Base-by-base conservation (phyloP, 2,888 invertebrate species). In the Xylota sylvarum region DNA sequence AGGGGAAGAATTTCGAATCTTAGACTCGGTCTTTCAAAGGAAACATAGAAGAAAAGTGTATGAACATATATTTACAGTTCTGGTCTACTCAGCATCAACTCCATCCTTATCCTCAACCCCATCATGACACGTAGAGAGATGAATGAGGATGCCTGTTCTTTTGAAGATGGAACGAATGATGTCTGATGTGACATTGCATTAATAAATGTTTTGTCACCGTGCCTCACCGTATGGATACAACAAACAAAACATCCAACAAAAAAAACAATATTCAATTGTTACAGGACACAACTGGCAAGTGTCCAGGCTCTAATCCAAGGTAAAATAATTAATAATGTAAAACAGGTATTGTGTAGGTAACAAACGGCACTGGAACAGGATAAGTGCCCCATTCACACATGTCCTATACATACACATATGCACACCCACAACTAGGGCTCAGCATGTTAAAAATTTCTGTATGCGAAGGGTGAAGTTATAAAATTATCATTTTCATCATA, bases 401-500 rank as follows among this genome's bases (percentile, higher is more conserved):
- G 40, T 40, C 1, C 32, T 32, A 40, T 6, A 43, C 40, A 10
- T 1, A 37, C 9, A 23, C 23, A 43, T n/a, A 10, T 1, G 37
- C 9, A 23, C 23, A 23, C 50, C 50, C 50, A 48, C 23, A 50
- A 19, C 9, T 12, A 43, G 40, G 40, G 46, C 30, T 32, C 64
- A 30, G 72, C 35, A 58, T 12, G 46, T 3, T 7, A 50, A 4
- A 60, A 17, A 50, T 48, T 23, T 72, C 1, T 40, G 23, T 17
- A 10, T 30, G 30, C 10, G 35, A 48, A 23, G 19, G 17, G 23
- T 23, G 7, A 67, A 58, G 30, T 67, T 58, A 77, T 65, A 55
- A 55, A 76, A 77, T 67, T 58, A 67, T 58, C 30, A 52, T 60
- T 77, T 55, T 55, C 55, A 60, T 77, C 48, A 37, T 17, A 7